Base-by-base conservation (phyloP, 2,797 vertebrate species). In the Rhynchotus rufescens region DNA sequence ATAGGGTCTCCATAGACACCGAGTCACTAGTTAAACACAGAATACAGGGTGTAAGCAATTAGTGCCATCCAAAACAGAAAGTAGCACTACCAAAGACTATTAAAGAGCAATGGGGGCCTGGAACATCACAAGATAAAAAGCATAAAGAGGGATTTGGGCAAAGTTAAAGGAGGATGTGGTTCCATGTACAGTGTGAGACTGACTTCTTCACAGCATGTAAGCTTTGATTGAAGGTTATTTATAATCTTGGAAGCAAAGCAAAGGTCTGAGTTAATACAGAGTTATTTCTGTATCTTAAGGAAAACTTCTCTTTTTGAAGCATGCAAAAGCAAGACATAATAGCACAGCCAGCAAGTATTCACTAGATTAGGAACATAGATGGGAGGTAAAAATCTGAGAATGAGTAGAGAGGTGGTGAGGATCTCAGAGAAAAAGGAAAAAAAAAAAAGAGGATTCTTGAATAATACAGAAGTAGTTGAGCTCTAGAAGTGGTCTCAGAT, bases 171-270 rank as follows among this genome's bases (percentile, higher is more conserved):
- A 89, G 83, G 82, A 64, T 15, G 21, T 47, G 17, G 38, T 60
- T 73, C 30, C 21, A 3, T 61, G 47, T 80, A 80, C 32, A 68
- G 1, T 11, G 26, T 32, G 47, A 80, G 66, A 61, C 17, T 45
- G 45, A 71, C 71, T 60, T 28, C 42, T 86, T 68, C 59, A 42
- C 4, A 59, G 28, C 54, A 38, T 75, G 77, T 80, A 56, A 62
- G 54, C 88, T 88, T 51, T 0, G 0, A 30, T 73, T 89, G 52
- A 74, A 32, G 22, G 12, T 45, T 89, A 79, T 76, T 77, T 80
- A 60, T 36, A 87, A 71, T 16, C 51, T 79, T 67, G 32, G 62
- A 86, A 84, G 20, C 30, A 86, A 94, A 92, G 71, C 54, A 84
- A 80, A 80, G 6, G 65, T 68, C 68, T 56, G 59, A 78, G 54